Percentiles rank a stretch among this genome's conserved stretches.
These are phyloP conservation scores for Oreochromis tanganicae DNA, from an alignment of 2,113 vertebrate genomes.

Conservation along the genomic window DNA sequence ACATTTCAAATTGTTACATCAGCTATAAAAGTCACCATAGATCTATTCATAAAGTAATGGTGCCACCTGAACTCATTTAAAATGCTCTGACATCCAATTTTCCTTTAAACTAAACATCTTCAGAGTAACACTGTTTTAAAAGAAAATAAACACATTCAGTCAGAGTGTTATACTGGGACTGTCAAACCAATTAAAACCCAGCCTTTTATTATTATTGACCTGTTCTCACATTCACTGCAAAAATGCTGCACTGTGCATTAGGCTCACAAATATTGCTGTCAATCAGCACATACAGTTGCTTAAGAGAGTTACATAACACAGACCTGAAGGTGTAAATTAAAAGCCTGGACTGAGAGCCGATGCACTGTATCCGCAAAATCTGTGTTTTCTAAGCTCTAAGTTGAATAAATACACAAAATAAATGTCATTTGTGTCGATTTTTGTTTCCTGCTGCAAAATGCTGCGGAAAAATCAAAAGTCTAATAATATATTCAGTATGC, in stretches of 20 bases:
- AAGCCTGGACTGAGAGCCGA: neutral
- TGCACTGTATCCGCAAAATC: rapidly evolving
- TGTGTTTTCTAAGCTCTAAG: neutral
- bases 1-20: neutral
- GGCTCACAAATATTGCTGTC: neutral
- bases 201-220: neutral
- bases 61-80: neutral
- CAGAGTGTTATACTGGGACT: neutral
- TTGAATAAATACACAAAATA: neutral
- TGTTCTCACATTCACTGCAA: neutral
- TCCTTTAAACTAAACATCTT: neutral
- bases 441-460: neutral
- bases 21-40: neutral
- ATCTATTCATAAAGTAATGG: neutral
- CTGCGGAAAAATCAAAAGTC: neutral
- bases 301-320: conserved; percentile 2
- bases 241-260: neutral
- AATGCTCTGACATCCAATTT: rapidly evolving
- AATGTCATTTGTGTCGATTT: neutral
- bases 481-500: neutral
- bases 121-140: neutral
- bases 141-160: neutral
- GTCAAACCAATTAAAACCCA: neutral
- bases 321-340: neutral
- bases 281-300: neutral